A percentile compares a stretch with the other conserved stretches of the same genome.
phyloP scores from a whole-genome alignment of 2,797 vertebrate species.

The Acipenser oxyrinchus region DNA sequence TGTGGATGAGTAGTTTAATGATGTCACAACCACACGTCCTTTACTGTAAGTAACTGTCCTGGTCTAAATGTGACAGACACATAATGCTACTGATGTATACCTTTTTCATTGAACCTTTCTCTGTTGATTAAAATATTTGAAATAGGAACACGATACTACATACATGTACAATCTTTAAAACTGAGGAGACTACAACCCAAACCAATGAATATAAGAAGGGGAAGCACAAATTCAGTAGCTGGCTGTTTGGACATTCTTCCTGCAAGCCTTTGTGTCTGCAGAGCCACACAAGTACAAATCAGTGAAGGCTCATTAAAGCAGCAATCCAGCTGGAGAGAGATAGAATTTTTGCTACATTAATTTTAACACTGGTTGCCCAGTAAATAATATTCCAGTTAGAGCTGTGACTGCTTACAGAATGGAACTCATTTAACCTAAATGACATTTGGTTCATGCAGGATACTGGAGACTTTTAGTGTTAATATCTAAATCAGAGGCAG shows the following conservation, averaged over 20 bases:
- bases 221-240: conserved; percentile 43
- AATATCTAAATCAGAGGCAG: conserved; percentile 35
- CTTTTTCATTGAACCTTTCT: too few species aligned
- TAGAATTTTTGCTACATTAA: conserved; percentile 78
- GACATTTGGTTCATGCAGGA: conserved; percentile 34
- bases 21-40: too few species aligned
- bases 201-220: neutral
- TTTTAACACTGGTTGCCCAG: conserved; percentile 70
- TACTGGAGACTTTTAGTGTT: conserved; percentile 29
- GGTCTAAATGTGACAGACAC: too few species aligned
- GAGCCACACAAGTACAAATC: conserved; percentile 66
- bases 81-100: too few species aligned
- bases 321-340: conserved; percentile 65
- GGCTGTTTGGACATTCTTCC: conserved; percentile 51
- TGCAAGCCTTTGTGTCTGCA: conserved; percentile 44
- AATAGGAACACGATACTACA: too few species aligned
- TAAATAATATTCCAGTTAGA: conserved; percentile 78
- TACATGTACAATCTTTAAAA: too few species aligned
- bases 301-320: conserved; percentile 77
- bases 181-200: too few species aligned
- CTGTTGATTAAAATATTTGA: too few species aligned
- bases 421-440: conserved; percentile 32
- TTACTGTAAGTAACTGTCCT: too few species aligned
- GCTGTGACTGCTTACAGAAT: conserved; percentile 48
- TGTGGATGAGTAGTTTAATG: too few species aligned